A percentile compares a stretch with the other conserved stretches of the same genome.
phyloP scores from a whole-genome alignment of 2,797 vertebrate species.

The Pyrocephalus nanus region DNA sequence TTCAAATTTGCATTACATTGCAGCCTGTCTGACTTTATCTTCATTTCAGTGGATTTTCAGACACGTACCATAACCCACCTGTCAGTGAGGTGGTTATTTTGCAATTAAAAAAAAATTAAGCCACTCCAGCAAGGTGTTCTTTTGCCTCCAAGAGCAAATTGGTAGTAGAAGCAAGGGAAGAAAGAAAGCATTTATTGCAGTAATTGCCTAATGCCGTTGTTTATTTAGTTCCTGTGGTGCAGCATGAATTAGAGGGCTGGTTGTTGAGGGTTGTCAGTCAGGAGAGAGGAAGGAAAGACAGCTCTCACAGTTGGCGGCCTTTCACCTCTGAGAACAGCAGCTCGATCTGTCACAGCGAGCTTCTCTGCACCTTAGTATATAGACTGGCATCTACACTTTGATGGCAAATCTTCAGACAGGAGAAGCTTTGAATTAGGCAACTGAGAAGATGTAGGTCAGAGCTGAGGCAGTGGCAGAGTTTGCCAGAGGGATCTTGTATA shows the following conservation, averaged over 20 bases:
- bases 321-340: neutral
- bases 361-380: neutral
- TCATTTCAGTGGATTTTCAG: constrained; percentile 32
- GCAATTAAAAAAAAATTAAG: constrained; percentile 29
- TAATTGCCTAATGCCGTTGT: constrained; percentile 48
- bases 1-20: constrained; percentile 18
- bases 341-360: neutral
- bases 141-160: constrained; percentile 3
- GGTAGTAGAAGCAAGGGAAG: neutral
- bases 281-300: neutral
- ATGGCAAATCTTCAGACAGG: neutral
- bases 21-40: neutral
- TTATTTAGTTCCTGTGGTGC: constrained; percentile 15
- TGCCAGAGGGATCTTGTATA: neutral
- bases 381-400: neutral
- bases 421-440: neutral
- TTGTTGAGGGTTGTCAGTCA: neutral
- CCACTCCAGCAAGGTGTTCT: neutral
- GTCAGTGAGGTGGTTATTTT: constrained; percentile 2
- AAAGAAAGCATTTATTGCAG: constrained; percentile 24
- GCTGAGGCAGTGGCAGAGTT: neutral
- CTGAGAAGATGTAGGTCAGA: constrained; percentile 17
- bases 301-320: neutral
- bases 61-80: neutral
- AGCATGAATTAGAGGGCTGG: neutral